Evolutionary conservation across 2,113 vertebrate genomes (phyloP).

Genomic region (Pitta sordida): DNA sequence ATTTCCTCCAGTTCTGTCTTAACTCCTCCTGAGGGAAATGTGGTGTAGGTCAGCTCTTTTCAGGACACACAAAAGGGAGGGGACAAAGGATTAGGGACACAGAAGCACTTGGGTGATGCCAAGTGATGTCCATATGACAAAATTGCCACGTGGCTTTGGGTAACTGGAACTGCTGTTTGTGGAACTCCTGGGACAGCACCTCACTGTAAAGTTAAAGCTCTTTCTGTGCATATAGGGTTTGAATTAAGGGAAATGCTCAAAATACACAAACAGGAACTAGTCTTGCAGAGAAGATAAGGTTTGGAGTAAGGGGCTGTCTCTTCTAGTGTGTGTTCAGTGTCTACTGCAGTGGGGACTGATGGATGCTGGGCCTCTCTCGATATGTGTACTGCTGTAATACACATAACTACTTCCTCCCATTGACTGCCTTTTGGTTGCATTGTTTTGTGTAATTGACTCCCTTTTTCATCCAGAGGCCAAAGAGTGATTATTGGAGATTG

Average conservation of each 20-base stretch:
- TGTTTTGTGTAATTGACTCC: constrained; percentile 60
- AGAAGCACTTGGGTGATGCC: neutral
- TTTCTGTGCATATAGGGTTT: neutral
- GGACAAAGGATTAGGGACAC: neutral
- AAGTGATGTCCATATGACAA: neutral
- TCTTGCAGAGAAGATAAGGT: constrained; percentile 44
- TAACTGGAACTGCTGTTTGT: neutral
- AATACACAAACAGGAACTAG: constrained; percentile 49
- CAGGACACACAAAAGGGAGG: neutral
- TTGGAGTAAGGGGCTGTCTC: neutral
- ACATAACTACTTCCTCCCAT: constrained; percentile 57
- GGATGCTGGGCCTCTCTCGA: neutral
- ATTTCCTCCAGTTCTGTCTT: neutral
- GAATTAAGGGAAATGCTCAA: constrained; percentile 49
- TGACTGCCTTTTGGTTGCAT: constrained; percentile 48
- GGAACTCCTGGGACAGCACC: neutral
- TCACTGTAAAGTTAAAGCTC: neutral
- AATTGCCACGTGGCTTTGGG: neutral
- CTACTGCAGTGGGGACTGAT: neutral
- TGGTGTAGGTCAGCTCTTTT: neutral
- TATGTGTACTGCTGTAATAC: constrained; percentile 15
- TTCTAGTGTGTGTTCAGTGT: neutral
- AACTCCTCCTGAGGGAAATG: neutral
- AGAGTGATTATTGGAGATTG: constrained; percentile 60
- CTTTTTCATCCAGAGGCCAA: constrained; percentile 55